Evolutionary conservation across 2,113 vertebrate genomes (phyloP).

Genomic region (Macheiramphus alcinus): DNA sequence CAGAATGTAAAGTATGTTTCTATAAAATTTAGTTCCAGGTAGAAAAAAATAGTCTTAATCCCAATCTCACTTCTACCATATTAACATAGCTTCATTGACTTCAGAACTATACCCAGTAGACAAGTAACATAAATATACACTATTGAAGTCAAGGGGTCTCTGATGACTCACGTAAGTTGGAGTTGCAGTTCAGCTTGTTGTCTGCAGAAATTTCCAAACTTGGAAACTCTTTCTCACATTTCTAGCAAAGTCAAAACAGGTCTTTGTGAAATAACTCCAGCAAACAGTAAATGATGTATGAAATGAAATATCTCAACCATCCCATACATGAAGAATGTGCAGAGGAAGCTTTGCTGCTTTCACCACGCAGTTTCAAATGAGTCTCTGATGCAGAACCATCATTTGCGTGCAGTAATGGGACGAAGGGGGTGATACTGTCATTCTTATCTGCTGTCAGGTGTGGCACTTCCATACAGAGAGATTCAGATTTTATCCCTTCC

Average conservation of each 20-base stretch:
- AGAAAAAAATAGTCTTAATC: neutral
- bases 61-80: neutral
- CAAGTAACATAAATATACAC: neutral
- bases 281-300: slow-evolving; percentile 61
- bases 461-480: neutral
- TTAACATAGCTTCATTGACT: neutral
- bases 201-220: slow-evolving; percentile 33
- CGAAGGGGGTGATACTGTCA: slow-evolving; percentile 2
- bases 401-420: neutral
- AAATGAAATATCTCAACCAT: slow-evolving; percentile 49
- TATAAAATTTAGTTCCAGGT: neutral
- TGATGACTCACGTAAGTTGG: slow-evolving; percentile 3
- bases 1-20: neutral
- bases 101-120: neutral
- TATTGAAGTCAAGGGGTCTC: neutral
- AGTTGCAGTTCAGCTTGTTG: neutral
- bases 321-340: neutral
- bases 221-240: slow-evolving; percentile 27
- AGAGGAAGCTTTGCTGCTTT: slow-evolving; percentile 25
- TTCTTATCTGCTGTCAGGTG: slow-evolving; percentile 11
- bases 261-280: slow-evolving; percentile 41
- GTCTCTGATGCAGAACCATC: neutral
- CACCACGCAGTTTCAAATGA: neutral
- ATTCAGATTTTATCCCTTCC: neutral
- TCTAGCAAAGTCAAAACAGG: slow-evolving; percentile 46